Evolutionary conservation across 1,140 invertebrate genomes (phyloP), one percentile per base, ranked within the genome.

Genomic region (Cydia strobilella): DNA sequence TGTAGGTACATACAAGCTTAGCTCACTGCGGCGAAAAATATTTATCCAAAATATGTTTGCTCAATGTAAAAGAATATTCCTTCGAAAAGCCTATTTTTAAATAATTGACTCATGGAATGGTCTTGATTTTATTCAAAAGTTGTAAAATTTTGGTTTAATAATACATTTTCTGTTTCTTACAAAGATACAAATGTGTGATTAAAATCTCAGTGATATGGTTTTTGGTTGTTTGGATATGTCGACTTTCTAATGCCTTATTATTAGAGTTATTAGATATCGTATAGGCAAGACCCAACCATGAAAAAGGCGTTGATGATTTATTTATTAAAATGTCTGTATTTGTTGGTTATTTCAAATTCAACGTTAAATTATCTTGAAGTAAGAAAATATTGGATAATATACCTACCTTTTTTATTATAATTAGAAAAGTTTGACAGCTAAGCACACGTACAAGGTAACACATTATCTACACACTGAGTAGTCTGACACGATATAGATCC

Each of bases 41-140:
- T 79, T 80, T 13, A 76, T 80, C 75, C 66, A 82, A 84, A 84
- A 84, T 82, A 82, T 80, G 73, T 54, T 76, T 74, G 73, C 75
- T 69, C 77, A 79, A 80, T 83, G 65, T 77, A 78, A 79, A 81
- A 81, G 76, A 79, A 74, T 75, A 77, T 79, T 79, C 76, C 39
- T 80, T 80, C 63, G 59, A 71, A 75, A 78, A 82, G 77, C 75
- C 77, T 87, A 82, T 82, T 86, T 82, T 75, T 84, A 82, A 80
- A 82, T 88, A 88, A 90, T 90, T 90, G 88, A 90, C 88, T 84
- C 80, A 82, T 80, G 80, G 80, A 83, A 82, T 90, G 86, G 87
- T 89, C 86, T 84, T 84, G 80, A 69, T 84, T 83, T 76, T 75
- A 59, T 75, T 69, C 76, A 77, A 79, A 74, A 77, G 18, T 76